phyloP scores from a whole-genome alignment of 1,140 invertebrate species.

The Nebria ingens region DNA sequence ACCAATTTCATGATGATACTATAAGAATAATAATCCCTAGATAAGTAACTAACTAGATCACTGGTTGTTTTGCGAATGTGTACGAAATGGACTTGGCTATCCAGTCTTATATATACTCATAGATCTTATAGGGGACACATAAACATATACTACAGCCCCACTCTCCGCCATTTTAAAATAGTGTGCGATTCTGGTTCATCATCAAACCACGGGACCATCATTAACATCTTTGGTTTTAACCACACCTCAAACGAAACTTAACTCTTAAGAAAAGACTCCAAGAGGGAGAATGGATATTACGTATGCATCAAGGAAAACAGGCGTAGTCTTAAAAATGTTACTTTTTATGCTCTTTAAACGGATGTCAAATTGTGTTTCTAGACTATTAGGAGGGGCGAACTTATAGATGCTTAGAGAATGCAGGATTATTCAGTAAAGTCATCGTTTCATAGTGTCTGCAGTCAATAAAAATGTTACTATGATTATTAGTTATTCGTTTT shows the following conservation, averaged over 20 bases:
- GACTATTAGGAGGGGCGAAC: background rate
- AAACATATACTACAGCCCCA: background rate
- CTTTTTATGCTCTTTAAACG: background rate
- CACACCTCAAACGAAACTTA: background rate
- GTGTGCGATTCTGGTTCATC: background rate
- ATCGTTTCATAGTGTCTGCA: too few species aligned
- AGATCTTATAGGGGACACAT: background rate
- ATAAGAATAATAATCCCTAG: background rate
- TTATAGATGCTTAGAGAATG: background rate
- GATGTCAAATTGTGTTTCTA: background rate
- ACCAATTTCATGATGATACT: background rate
- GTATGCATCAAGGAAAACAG: background rate
- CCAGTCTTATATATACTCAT: background rate
- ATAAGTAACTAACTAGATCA: too few species aligned
- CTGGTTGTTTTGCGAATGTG: background rate
- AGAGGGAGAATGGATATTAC: background rate
- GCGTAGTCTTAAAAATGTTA: background rate
- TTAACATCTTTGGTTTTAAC: too few species aligned
- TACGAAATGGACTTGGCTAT: background rate
- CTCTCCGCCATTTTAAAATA: background rate
- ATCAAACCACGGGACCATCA: too few species aligned
- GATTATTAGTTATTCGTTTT: too few species aligned
- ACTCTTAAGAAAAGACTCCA: background rate
- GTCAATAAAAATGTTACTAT: too few species aligned
- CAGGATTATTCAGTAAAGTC: background rate